A percentile compares a stretch with the other conserved stretches of the same genome.
Conservation (phyloP, 2,888 invertebrate species). For the Graphium colonna region DNA sequence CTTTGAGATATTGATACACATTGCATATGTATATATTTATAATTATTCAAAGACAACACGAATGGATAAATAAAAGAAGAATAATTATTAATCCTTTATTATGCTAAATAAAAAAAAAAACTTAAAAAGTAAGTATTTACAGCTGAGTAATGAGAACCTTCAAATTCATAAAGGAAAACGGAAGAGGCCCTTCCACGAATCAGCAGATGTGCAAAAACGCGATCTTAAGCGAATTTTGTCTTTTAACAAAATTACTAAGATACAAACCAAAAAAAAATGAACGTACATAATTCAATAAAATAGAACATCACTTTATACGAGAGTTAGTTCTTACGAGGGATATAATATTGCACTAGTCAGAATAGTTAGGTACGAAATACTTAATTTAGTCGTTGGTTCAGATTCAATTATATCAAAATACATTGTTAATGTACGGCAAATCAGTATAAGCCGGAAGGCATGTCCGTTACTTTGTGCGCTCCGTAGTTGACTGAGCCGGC, state of each 20-base stretch:
- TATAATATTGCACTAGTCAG: slow-evolving; percentile 73
- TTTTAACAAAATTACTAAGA: slow-evolving; percentile 74
- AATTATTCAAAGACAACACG: no score
- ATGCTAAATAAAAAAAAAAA: slow-evolving; percentile 5
- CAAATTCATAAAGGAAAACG: slow-evolving; percentile 1
- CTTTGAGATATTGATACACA: no score
- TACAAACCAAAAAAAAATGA: slow-evolving; percentile 35
- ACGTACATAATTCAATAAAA: slow-evolving; percentile 24
- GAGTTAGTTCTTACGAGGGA: slow-evolving; percentile 36
- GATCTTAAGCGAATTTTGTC: slow-evolving; percentile 77
- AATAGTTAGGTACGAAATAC: slow-evolving; percentile 61
- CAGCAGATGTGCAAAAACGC: slow-evolving; percentile 17
- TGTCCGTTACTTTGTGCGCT: slow-evolving; percentile 84
- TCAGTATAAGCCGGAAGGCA: slow-evolving; percentile 86
- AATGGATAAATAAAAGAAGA: slow-evolving; percentile 1
- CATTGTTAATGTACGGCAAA: slow-evolving; percentile 26
- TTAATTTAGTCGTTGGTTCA: slow-evolving; percentile 77
- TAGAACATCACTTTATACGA: slow-evolving; percentile 4
- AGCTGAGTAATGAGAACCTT: slow-evolving; percentile 3
- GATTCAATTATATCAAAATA: slow-evolving; percentile 40
- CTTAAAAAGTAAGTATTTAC: slow-evolving; percentile 15
- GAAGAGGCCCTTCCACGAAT: background rate
- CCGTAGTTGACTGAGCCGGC: slow-evolving; percentile 65
- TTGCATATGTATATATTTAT: no score
- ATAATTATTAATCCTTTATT: slow-evolving; percentile 10